Base-by-base conservation (phyloP, 2,113 vertebrate genomes). In the Lathamus discolor region DNA sequence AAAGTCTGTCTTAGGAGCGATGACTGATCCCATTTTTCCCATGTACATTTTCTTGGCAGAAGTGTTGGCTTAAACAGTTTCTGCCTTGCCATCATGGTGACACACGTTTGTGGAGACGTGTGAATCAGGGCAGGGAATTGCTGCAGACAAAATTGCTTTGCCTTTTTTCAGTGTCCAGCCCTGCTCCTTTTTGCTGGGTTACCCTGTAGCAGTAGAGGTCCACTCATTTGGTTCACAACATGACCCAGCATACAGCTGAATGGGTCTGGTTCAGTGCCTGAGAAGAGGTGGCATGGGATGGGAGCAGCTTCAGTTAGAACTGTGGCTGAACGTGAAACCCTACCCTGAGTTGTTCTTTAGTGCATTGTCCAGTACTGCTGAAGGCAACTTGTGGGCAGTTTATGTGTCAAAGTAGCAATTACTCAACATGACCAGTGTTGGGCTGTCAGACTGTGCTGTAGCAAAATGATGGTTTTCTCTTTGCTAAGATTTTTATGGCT, bases 1-100 rank as follows among this genome's bases (percentile, higher is more conserved):
- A 33, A 48, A 79, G 52, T 43, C 89, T 92, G 75, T 92, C 86
- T 91, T 90, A 19, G 57, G 77, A 96, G 83, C 51, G 81, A 77
- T 6, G 86, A 85, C 79, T 95, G 92, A 89, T 93, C 72, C 94
- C 86, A 54, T 83, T 97, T 96, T 88, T 27, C 92, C 91, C 80
- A 55, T 93, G 88, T 95, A 94, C 85, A 27, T 93, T 96, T 97
- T 96, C 73, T 94, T 97, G 94, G 91, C 96, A 95, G 83, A 84
- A 81, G 55, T 4, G 5, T 8, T 91, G 91, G 86, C 95, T 89
- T 44, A 37, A 90, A 83, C 92, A 90, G 43, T 86, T 90, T 88
- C 61, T 90, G 96, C 85, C 93, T 90, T 83, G 72, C 85, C 95
- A n/a, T 86, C 14, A 0, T 62, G 63, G 90, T 52, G 90, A 57